Evolutionary conservation across 2,888 invertebrate species (phyloP).

Genomic region (Tipula confusa): DNA sequence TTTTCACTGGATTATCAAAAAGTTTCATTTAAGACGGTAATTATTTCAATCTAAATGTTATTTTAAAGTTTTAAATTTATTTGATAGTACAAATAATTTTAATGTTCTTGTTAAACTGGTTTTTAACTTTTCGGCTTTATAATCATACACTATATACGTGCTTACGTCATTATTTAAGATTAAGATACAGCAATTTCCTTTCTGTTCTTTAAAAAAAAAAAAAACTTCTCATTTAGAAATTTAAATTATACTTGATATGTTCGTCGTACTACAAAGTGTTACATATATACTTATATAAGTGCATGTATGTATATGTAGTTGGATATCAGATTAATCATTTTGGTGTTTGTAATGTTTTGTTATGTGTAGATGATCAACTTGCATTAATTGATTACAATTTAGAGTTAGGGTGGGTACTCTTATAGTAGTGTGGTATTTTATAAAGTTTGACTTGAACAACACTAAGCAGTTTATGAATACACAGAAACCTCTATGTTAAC

Average conservation of each 20-base stretch:
- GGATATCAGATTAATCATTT: neutral
- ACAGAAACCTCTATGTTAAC: no score
- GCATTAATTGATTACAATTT: neutral
- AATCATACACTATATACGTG: neutral
- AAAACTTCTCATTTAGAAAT: neutral
- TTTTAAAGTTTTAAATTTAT: neutral
- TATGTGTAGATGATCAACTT: neutral
- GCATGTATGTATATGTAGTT: neutral
- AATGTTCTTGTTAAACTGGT: neutral
- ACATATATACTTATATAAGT: neutral
- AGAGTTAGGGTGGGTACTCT: neutral
- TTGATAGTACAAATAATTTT: neutral
- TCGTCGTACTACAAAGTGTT: no score
- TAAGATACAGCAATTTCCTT: conserved; percentile 3
- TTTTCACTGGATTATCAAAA: neutral
- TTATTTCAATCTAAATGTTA: neutral
- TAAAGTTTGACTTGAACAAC: no score
- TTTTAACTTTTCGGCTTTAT: neutral
- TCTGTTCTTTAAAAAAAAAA: no score
- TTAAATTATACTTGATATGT: neutral
- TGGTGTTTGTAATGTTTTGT: neutral
- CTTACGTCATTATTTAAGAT: conserved; percentile 12
- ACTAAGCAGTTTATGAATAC: no score
- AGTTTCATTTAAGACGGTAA: neutral
- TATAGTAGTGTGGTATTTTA: no score